Evolutionary conservation across 2,888 invertebrate genomes (phyloP).

Genomic region (Drosophila tanythrix): DNA sequence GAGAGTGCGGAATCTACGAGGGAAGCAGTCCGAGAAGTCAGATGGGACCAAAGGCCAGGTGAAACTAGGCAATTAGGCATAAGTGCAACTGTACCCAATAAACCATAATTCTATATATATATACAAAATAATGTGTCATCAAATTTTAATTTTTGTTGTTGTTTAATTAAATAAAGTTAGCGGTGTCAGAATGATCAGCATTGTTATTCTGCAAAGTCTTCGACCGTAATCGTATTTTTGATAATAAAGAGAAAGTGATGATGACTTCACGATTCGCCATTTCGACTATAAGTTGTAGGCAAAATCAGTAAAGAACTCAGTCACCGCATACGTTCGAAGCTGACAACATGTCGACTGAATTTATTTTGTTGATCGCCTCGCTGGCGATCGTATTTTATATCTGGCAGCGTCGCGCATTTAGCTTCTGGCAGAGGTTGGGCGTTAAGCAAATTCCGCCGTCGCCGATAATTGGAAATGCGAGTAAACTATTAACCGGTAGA

Average conservation of each 20-base stretch:
- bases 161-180: no score
- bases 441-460: slow-evolving; percentile 78
- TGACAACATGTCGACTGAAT: slow-evolving; percentile 50
- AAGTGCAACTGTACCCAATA: no score
- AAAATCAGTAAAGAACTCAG: slow-evolving; percentile 6
- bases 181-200: no score
- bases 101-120: no score
- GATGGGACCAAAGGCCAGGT: no score
- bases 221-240: background rate
- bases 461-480: slow-evolving; percentile 83
- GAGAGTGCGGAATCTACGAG: no score
- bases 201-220: slow-evolving; percentile 3
- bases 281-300: background rate
- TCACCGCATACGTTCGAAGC: slow-evolving; percentile 5
- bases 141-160: no score
- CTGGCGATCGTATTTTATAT: slow-evolving; percentile 49
- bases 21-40: no score
- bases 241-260: background rate
- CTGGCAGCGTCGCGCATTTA: slow-evolving; percentile 62
- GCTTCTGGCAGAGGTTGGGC: slow-evolving; percentile 79
- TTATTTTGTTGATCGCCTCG: slow-evolving; percentile 35
- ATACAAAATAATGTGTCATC: no score
- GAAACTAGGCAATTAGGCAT: no score
- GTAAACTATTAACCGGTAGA: slow-evolving; percentile 69
- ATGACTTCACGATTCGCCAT: background rate